These are phyloP conservation scores for Leptonema lineaticorne DNA, from an alignment of 1,140 invertebrate genomes.

Conservation along the genomic window DNA sequence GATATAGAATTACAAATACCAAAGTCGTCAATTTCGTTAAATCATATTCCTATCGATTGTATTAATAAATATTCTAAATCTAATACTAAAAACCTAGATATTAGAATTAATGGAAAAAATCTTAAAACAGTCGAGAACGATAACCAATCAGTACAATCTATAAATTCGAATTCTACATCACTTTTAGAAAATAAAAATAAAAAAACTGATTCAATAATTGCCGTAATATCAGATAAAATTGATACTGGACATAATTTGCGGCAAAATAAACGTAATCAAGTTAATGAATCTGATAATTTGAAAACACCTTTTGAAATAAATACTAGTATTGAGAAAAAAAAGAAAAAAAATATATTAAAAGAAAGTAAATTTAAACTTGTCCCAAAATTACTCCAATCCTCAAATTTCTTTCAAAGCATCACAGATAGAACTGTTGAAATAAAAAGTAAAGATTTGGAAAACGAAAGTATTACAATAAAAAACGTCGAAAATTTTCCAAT, in stretches of 20 bases:
- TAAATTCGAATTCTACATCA: slow-evolving; percentile 12
- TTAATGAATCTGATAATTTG: slow-evolving; percentile 47
- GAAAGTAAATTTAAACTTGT: slow-evolving; percentile 36
- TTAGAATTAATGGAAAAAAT: slow-evolving; percentile 38
- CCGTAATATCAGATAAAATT: slow-evolving; percentile 55
- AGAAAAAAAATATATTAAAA: slow-evolving; percentile 39
- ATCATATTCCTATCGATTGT: slow-evolving; percentile 28
- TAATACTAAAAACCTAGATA: slow-evolving; percentile 19
- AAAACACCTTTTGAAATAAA: slow-evolving; percentile 38
- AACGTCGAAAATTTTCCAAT: slow-evolving; percentile 42
- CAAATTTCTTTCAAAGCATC: slow-evolving; percentile 10
- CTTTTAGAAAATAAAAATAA: slow-evolving; percentile 43
- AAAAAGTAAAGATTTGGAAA: slow-evolving; percentile 43
- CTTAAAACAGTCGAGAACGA: slow-evolving; percentile 41
- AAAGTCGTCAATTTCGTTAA: slow-evolving; percentile 53
- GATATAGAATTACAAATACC: slow-evolving; percentile 65
- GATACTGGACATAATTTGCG: slow-evolving; percentile 56
- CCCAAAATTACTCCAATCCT: slow-evolving; percentile 25
- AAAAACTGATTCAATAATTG: slow-evolving; percentile 54
- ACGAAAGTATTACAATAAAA: slow-evolving; percentile 44
- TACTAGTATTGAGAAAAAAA: slow-evolving; percentile 52
- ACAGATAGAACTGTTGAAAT: slow-evolving; percentile 13
- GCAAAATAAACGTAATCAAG: slow-evolving; percentile 52
- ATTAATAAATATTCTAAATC: slow-evolving; percentile 9
- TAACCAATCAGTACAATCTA: too few species aligned